Evolutionary conservation across 2,797 vertebrate genomes (phyloP).

Genomic region (Chelon auratus): DNA sequence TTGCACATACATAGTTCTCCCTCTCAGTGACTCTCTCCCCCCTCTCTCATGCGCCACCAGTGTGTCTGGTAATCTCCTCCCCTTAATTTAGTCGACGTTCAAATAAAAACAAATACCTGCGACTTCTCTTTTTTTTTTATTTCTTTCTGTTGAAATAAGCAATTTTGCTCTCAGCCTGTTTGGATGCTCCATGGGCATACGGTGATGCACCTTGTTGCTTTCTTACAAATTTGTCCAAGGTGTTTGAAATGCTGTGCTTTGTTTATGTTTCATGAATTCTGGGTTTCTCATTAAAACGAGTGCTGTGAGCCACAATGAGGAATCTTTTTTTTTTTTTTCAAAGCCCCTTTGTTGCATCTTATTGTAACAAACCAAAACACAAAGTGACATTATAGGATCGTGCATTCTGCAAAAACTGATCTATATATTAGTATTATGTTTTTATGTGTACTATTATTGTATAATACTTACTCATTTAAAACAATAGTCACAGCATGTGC

Average conservation of each 20-base stretch:
- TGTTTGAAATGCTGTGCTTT: slow-evolving; percentile 58
- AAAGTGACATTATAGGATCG: slow-evolving; percentile 10
- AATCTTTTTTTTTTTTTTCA: slow-evolving; percentile 21
- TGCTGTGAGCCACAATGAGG: slow-evolving; percentile 77
- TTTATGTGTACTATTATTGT: too few species aligned
- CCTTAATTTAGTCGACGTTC: slow-evolving; percentile 75
- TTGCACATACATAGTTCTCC: slow-evolving; percentile 36
- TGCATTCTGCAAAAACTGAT: too few species aligned
- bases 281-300: slow-evolving; percentile 83
- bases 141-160: slow-evolving; percentile 66
- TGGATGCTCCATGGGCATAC: slow-evolving; percentile 48
- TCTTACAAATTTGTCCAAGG: slow-evolving; percentile 54
- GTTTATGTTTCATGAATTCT: slow-evolving; percentile 69
- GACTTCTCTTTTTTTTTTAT: slow-evolving; percentile 45
- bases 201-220: slow-evolving; percentile 55
- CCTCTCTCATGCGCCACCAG: slow-evolving; percentile 43
- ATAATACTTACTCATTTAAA: too few species aligned
- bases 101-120: slow-evolving; percentile 80
- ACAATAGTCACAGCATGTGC: too few species aligned
- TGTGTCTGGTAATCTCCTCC: slow-evolving; percentile 68
- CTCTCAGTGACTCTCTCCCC: slow-evolving; percentile 20
- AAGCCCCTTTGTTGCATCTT: slow-evolving; percentile 61
- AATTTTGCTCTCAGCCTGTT: slow-evolving; percentile 70
- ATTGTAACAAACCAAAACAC: slow-evolving; percentile 50
- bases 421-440: too few species aligned